Evolutionary conservation across 2,888 invertebrate species (phyloP).

Genomic region (Eupeodes luniger): DNA sequence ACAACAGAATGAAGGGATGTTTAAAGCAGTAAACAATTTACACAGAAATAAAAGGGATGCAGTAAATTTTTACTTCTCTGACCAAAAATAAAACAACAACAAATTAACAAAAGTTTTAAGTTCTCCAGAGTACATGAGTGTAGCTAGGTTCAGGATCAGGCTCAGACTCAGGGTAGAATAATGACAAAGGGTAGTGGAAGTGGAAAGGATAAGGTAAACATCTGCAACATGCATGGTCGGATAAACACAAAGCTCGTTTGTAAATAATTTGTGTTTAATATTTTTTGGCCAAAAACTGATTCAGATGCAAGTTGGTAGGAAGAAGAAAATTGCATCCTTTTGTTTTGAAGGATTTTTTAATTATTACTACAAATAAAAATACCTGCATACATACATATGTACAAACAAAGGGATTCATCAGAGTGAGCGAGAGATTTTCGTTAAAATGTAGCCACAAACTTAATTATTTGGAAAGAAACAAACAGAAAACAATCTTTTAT

Average conservation of each 20-base stretch:
- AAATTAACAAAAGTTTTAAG: not conserved
- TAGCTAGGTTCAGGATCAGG: no score
- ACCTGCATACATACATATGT: no score
- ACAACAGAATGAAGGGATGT: conserved; percentile 6
- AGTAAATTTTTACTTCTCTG: conserved; percentile 43
- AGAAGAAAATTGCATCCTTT: not conserved
- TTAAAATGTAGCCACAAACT: no score
- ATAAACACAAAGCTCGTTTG: conserved; percentile 17
- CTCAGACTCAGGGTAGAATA: not conserved
- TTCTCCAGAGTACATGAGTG: not conserved
- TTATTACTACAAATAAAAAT: not conserved
- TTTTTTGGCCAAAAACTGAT: not conserved
- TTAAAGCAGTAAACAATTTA: conserved; percentile 60
- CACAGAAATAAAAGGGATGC: conserved; percentile 41
- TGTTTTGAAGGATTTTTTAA: conserved; percentile 19
- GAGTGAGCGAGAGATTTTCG: no score
- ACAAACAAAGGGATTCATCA: no score
- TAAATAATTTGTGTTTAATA: conserved; percentile 29
- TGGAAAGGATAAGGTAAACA: not conserved
- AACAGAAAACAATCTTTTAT: no score
- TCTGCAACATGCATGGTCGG: conserved; percentile 14
- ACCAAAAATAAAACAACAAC: conserved; percentile 1
- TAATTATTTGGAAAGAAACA: no score
- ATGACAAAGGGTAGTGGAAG: no score
- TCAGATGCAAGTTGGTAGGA: not conserved